Evolutionary conservation across 2,888 invertebrate species (phyloP).

Genomic region (Zaprionus obscuricornis): DNA sequence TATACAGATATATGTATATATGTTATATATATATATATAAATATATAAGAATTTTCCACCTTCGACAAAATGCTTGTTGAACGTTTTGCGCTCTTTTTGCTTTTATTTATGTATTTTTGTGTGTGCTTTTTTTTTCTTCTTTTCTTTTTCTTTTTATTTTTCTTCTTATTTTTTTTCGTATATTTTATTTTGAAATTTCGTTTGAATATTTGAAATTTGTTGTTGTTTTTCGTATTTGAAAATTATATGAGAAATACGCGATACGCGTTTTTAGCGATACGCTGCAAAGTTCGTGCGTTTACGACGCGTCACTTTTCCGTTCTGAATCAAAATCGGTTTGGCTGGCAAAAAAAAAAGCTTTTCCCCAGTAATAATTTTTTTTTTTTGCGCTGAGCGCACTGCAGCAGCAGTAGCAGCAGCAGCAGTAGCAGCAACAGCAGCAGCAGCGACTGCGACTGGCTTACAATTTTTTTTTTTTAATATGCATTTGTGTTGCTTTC

Average conservation of each 20-base stretch:
- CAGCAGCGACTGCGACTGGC: slow-evolving; percentile 12
- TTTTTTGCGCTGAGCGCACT: too few relatives aligned
- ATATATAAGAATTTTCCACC: too few relatives aligned
- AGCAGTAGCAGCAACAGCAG: slow-evolving; percentile 8
- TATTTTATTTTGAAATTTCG: slow-evolving; percentile 20
- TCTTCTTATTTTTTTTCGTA: too few relatives aligned
- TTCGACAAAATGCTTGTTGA: too few relatives aligned
- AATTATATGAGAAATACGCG: slow-evolving; percentile 34
- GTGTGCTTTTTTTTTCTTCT: not conserved
- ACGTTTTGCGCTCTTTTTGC: not conserved
- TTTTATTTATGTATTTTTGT: slow-evolving; percentile 4
- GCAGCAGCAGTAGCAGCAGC: slow-evolving; percentile 5
- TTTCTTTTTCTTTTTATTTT: slow-evolving; percentile 2
- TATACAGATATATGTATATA: too few relatives aligned
- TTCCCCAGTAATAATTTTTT: slow-evolving; percentile 59
- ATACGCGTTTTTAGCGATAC: slow-evolving; percentile 29
- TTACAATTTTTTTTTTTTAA: slow-evolving; percentile 14
- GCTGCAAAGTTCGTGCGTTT: slow-evolving; percentile 53
- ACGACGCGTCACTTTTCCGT: slow-evolving; percentile 67
- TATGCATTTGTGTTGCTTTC: slow-evolving; percentile 10
- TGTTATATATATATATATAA: too few relatives aligned
- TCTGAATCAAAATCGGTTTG: slow-evolving; percentile 64
- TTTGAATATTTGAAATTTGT: slow-evolving; percentile 5
- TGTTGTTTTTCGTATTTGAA: too few relatives aligned
- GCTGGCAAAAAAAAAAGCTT: slow-evolving; percentile 67